Conservation (phyloP, 2,888 invertebrate genomes). For the Drosophila sordidapex region DNA sequence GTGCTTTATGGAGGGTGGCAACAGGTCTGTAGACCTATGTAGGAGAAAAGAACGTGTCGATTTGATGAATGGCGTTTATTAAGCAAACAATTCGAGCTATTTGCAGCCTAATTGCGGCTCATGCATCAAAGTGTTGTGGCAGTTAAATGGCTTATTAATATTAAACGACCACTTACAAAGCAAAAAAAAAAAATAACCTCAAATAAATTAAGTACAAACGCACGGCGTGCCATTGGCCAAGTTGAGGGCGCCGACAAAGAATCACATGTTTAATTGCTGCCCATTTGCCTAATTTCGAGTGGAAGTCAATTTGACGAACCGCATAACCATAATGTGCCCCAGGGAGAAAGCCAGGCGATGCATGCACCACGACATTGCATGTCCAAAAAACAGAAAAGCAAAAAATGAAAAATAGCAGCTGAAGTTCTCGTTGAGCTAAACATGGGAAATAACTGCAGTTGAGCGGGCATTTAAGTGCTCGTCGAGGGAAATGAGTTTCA, state of each 20-base stretch:
- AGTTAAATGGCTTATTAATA: constrained; percentile 77
- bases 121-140: constrained; percentile 75
- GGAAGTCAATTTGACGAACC: constrained; percentile 57
- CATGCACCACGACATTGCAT: constrained; percentile 46
- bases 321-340: constrained; percentile 19
- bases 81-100: constrained; percentile 76
- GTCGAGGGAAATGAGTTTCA: constrained; percentile 63
- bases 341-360: not conserved
- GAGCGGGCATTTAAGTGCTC: constrained; percentile 69
- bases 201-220: constrained; percentile 51
- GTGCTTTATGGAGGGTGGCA: constrained; percentile 39
- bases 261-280: constrained; percentile 59
- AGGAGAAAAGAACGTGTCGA: constrained; percentile 69
- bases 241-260: constrained; percentile 19
- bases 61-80: constrained; percentile 79
- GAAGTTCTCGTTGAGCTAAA: constrained; percentile 42
- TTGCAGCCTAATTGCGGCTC: constrained; percentile 72
- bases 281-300: constrained; percentile 67
- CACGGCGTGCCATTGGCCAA: constrained; percentile 21
- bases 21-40: constrained; percentile 10
- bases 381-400: constrained; percentile 18
- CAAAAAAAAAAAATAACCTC: constrained; percentile 24
- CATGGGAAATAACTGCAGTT: constrained; percentile 75
- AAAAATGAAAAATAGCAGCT: not conserved
- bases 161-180: constrained; percentile 58